Conservation (phyloP, 1,140 invertebrate species). For the Papilio glaucus region DNA sequence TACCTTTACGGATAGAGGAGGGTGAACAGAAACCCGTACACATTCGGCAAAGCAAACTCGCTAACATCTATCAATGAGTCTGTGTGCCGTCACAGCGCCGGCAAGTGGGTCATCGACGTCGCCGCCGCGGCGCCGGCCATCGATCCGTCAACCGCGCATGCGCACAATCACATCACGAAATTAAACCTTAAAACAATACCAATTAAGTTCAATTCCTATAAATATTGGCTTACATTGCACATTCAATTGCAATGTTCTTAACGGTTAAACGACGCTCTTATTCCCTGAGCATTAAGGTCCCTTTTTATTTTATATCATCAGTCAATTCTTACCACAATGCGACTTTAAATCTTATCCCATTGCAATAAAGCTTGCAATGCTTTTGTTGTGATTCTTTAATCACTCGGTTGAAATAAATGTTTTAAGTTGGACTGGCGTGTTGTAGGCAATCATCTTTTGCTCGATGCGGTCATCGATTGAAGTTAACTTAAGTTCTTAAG, state of each 20-base stretch:
- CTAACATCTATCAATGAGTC: not conserved
- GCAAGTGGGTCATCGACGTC: constrained; percentile 73
- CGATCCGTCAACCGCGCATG: constrained; percentile 66
- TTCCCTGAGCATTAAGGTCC: not conserved
- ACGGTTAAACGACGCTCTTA: constrained; percentile 15
- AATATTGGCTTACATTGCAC: constrained; percentile 35
- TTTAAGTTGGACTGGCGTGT: constrained; percentile 28
- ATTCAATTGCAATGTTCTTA: not conserved
- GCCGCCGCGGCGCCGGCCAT: constrained; percentile 63
- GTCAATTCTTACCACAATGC: not conserved
- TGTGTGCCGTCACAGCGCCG: constrained; percentile 35
- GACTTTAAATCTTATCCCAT: constrained; percentile 13
- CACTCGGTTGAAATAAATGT: constrained; percentile 17
- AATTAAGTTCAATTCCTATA: constrained; percentile 47
- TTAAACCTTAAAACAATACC: constrained; percentile 43
- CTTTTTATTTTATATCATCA: constrained; percentile 8
- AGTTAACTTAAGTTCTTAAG: not conserved
- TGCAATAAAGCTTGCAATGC: constrained; percentile 19
- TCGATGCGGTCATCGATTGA: constrained; percentile 23
- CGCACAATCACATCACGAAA: constrained; percentile 48
- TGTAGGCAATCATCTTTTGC: constrained; percentile 27
- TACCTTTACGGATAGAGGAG: too few relatives aligned
- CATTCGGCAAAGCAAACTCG: too few relatives aligned
- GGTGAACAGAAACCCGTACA: too few relatives aligned
- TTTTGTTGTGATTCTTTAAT: not conserved